Base-by-base conservation (phyloP, 2,888 invertebrate genomes). In the Cremastinae sp. region DNA sequence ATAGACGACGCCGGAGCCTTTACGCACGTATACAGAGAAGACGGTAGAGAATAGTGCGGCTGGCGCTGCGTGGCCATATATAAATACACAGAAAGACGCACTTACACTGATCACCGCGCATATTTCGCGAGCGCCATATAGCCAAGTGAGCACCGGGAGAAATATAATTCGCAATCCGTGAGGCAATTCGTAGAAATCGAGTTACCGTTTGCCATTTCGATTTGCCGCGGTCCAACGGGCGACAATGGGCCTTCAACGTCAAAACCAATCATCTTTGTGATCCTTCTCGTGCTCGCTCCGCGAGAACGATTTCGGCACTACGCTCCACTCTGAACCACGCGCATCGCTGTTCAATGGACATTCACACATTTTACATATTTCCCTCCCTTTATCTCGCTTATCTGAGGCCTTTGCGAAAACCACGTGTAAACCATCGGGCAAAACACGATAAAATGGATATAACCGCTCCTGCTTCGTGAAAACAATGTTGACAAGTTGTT, bases 131-230 rank as follows among this genome's bases (percentile, higher is more conserved):
- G 37, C 59, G 43, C 45, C 39, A 62, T 22, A 51, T 41, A 51
- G 51, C 51, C 69, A 53, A 59, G 51, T 51, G 59, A 69, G 47
- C 56, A 56, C 41, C 37, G 62, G 83, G 81, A 83, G 84, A 85
- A 86, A 87, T 87, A 88, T 87, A 86, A 87, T 88, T 87, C 83
- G 85, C 86, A 85, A 87, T 87, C 84, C 83, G 82, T 83, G 83
- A 51, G 81, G 85, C 85, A 83, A 86, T 81, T 78, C 84, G 84
- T 69, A 72, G 74, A 86, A 88, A 88, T 88, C 85, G 86, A 85
- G 84, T 88, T 88, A 88, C 85, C 85, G 87, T 88, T 87, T 85
- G 85, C 87, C 87, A 88, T 88, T 89, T 88, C 86, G 86, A 88
- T 88, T 88, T 83, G 79, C 81, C 82, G 84, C 86, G 87, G 86